Evolutionary conservation across 2,113 vertebrate genomes (phyloP).

Genomic region (Pachycephala philippinensis): DNA sequence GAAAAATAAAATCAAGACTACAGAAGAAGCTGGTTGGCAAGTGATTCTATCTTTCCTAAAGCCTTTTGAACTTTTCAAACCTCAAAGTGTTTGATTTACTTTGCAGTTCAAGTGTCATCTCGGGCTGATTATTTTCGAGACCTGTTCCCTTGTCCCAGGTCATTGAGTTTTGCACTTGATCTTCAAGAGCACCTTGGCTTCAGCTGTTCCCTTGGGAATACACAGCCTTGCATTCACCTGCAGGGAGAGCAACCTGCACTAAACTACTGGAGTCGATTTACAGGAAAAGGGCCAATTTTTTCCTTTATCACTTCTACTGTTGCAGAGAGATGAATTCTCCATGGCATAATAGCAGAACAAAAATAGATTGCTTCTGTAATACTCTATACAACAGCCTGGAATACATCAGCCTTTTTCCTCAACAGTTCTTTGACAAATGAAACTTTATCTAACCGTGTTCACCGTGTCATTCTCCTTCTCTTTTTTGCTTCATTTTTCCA

Average conservation of each 20-base stretch:
- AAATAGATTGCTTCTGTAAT: constrained; percentile 65
- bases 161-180: background rate
- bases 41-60: background rate
- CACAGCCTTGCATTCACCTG: background rate
- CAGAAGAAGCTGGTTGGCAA: background rate
- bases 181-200: constrained; percentile 28
- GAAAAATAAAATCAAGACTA: background rate
- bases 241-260: background rate
- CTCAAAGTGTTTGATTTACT: constrained; percentile 7
- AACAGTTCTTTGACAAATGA: constrained; percentile 16
- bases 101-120: background rate
- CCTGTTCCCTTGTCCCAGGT: background rate
- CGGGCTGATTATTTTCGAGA: background rate
- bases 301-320: background rate
- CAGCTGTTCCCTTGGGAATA: background rate
- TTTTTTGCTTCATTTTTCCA: background rate
- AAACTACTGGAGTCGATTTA: background rate
- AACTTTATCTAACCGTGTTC: constrained; percentile 6
- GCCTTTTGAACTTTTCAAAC: constrained; percentile 1
- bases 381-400: constrained; percentile 21
- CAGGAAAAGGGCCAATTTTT: constrained; percentile 44
- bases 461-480: background rate
- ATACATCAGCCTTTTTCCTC: constrained; percentile 21
- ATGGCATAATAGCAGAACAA: constrained; percentile 53
- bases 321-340: constrained; percentile 58